phyloP scores from a whole-genome alignment of 2,888 invertebrate genomes.

The Protophormia terraenovae region DNA sequence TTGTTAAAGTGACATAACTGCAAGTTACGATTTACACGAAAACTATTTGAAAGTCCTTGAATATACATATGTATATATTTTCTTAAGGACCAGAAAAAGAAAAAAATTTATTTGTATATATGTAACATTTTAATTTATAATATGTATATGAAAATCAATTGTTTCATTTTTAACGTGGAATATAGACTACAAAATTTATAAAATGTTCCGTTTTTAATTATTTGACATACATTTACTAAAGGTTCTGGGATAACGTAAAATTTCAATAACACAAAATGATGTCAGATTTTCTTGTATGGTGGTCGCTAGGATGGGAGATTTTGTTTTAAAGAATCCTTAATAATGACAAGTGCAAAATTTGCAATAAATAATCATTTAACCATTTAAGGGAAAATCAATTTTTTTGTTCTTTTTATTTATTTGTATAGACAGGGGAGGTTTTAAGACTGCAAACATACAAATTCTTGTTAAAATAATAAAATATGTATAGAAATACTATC shows the following conservation, averaged over 20 bases:
- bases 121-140: too few species aligned
- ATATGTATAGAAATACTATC: background rate
- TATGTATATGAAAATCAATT: too few species aligned
- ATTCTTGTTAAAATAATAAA: background rate
- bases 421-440: slow-evolving; percentile 38
- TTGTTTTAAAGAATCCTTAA: slow-evolving; percentile 48
- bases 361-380: slow-evolving; percentile 28
- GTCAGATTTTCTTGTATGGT: slow-evolving; percentile 24
- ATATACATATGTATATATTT: too few species aligned
- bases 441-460: slow-evolving; percentile 2
- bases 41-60: slow-evolving; percentile 41
- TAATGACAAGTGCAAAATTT: slow-evolving; percentile 47
- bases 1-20: slow-evolving; percentile 38
- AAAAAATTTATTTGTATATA: background rate
- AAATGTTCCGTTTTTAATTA: background rate
- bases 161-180: background rate
- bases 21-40: background rate
- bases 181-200: background rate
- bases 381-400: slow-evolving; percentile 45
- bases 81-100: background rate
- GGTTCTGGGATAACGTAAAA: background rate
- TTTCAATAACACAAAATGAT: slow-evolving; percentile 24
- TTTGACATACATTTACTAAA: background rate
- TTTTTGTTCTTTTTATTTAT: slow-evolving; percentile 22
- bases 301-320: slow-evolving; percentile 2